Evolutionary conservation across 2,797 vertebrate genomes (phyloP).

Genomic region (Squalus acanthias): DNA sequence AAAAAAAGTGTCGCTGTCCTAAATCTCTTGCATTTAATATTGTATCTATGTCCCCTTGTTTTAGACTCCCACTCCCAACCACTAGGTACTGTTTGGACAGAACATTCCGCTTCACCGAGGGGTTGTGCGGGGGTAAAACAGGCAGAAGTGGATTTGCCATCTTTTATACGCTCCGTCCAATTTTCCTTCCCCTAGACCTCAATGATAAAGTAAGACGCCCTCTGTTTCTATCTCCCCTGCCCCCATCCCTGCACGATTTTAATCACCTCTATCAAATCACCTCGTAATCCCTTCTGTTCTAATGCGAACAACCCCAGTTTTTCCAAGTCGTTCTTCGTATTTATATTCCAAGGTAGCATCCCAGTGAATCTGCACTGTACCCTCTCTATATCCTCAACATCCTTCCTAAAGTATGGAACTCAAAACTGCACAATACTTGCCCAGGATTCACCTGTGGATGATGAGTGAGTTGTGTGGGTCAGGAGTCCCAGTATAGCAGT

Average conservation of each 20-base stretch:
- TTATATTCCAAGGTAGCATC: background rate
- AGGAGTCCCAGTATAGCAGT: no score
- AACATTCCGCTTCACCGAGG: background rate
- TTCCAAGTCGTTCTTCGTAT: background rate
- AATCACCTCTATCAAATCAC: background rate
- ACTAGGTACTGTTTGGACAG: background rate
- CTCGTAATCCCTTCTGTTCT: no score
- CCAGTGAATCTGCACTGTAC: background rate
- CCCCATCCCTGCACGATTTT: no score
- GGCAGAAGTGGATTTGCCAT: no score
- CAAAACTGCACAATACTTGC: background rate
- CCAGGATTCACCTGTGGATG: no score
- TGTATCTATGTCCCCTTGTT: background rate
- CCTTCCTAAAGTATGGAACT: background rate
- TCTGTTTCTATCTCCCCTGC: background rate
- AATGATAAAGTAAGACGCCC: background rate
- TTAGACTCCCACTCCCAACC: background rate
- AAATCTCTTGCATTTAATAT: background rate
- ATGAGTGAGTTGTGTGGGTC: no score
- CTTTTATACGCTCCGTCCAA: no score
- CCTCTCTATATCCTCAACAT: no score
- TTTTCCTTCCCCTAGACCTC: background rate
- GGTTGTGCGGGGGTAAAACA: no score
- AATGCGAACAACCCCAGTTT: no score
- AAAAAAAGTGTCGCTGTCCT: background rate